Evolutionary conservation across 1,140 invertebrate species (phyloP), one percentile per base, ranked within the genome.

Genomic region (Cydia fagiglandana): DNA sequence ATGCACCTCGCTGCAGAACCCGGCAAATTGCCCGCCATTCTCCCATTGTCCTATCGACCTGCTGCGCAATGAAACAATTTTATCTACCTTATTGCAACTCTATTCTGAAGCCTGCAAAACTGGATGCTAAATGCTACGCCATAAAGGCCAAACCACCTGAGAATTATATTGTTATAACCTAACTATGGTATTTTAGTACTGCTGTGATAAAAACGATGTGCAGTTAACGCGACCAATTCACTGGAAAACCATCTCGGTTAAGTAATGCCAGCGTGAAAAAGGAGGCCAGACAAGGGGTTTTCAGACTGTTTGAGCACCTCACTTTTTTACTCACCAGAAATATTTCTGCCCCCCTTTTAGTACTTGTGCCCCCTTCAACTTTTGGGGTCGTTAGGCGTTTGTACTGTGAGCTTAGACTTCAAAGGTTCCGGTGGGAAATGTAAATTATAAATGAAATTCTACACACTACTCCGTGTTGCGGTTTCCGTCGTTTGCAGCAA

Each of bases 11-110:
- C 34, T 38, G 7, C 66, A 45, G 30, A 2, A 30, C 66, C 6
- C 66, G 66, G 30, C 66, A 70, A 70, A 70, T 70, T 70, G 30
- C 66, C 66, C 30, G 66, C 66, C 66, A 45, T 70, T 70, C 66
- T 12, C 4, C 38, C 34, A n/a, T 70, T 38, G 66, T 38, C 28
- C 66, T 70, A 70, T 70, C 28, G 66, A 70, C 66, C 15, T 70
- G 34, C 30, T 17, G 66, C 24, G 38, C 66, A 70, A 17, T 70
- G 34, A 41, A 38, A 17, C 24, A 34, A 13, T n/a, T 68, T 34
- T 68, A 68, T 70, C n/a, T 17, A 70, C 66, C 34, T 45, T 38
- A 70, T 38, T 10, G 28, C 30, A 20, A n/a, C 30, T 20, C 56
- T 61, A 61, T 61, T 61, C n/a, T 24, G 9, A 61, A 13, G 47